Evolutionary conservation across 2,113 vertebrate genomes (phyloP).

Genomic region (Pica pica): DNA sequence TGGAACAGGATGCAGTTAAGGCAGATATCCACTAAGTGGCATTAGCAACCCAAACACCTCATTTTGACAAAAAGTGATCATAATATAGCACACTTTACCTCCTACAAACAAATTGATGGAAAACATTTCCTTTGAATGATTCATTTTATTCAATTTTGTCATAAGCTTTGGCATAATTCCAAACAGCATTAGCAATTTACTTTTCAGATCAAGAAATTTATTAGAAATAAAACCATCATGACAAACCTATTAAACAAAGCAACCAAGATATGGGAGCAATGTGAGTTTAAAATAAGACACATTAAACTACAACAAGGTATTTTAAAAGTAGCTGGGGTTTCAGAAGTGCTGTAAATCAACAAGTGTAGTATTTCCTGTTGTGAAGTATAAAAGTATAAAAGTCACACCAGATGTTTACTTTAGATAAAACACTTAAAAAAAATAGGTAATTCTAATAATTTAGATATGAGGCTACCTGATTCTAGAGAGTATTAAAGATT

Average conservation of each 20-base stretch:
- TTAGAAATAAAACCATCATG: background rate
- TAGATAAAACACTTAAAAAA: background rate
- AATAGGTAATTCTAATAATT: background rate
- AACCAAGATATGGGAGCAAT: background rate
- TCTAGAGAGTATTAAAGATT: background rate
- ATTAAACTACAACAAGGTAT: background rate
- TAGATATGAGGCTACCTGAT: background rate
- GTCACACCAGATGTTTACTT: background rate
- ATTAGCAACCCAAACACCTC: slow-evolving; percentile 7
- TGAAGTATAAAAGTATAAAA: background rate
- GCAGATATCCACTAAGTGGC: slow-evolving; percentile 67
- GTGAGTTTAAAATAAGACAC: background rate
- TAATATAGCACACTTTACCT: background rate
- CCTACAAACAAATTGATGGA: background rate
- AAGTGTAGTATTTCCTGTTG: background rate
- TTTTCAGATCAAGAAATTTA: background rate
- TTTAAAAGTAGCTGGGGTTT: background rate
- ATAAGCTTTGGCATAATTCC: background rate
- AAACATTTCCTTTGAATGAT: background rate
- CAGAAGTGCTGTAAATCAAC: background rate
- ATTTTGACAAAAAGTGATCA: background rate
- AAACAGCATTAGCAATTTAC: background rate
- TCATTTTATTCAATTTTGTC: background rate
- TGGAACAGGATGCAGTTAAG: slow-evolving; percentile 53
- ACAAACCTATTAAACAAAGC: background rate